phyloP scores from a whole-genome alignment of 2,888 invertebrate genomes.

The Adineta ricciae region DNA sequence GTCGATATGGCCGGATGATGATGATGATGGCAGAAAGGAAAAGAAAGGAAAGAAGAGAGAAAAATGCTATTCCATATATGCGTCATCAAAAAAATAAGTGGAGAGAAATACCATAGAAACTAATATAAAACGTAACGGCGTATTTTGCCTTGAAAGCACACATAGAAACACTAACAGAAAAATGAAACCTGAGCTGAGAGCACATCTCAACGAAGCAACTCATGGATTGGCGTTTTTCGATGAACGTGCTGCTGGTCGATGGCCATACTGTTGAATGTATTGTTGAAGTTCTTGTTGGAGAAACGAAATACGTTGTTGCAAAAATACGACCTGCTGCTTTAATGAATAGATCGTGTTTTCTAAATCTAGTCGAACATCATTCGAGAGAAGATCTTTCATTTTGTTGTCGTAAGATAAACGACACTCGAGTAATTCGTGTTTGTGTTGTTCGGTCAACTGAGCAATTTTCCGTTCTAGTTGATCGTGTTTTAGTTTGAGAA shows the following conservation, averaged over 20 bases:
- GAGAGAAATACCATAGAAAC: not conserved
- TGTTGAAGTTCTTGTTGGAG: constrained; percentile 11
- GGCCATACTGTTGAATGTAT: not conserved
- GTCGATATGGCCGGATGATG: not conserved
- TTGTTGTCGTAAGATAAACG: not conserved
- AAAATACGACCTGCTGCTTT: constrained; percentile 6
- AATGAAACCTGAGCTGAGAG: too few relatives aligned
- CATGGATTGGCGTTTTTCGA: not conserved
- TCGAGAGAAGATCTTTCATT: not conserved
- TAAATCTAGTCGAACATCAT: constrained; percentile 18
- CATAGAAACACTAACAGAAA: not conserved
- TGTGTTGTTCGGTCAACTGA: not conserved
- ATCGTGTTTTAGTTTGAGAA: not conserved
- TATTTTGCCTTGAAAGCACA: not conserved
- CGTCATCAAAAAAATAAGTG: not conserved
- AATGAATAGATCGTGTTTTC: constrained; percentile 15
- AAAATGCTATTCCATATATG: not conserved
- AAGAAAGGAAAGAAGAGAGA: not conserved
- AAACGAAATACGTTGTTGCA: constrained; percentile 22
- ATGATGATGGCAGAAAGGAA: not conserved
- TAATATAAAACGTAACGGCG: not conserved
- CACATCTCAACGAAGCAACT: too few relatives aligned
- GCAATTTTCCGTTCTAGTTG: not conserved
- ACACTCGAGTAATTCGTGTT: constrained; percentile 18
- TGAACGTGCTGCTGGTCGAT: not conserved